Evolutionary conservation across 2,113 vertebrate genomes (phyloP).

Genomic region (Montifringilla adamsi): DNA sequence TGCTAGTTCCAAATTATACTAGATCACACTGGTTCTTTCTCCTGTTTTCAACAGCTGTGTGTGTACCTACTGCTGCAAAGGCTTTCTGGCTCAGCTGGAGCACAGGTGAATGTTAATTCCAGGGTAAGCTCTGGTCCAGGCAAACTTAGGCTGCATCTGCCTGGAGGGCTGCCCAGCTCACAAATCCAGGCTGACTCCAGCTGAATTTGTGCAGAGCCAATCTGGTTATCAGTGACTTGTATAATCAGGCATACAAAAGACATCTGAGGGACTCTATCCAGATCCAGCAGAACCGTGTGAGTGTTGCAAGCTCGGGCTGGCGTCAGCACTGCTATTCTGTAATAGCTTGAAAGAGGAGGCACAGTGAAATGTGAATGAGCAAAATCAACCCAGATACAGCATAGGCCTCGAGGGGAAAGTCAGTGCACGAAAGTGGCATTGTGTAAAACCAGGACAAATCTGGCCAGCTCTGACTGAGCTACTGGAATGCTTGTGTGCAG

Average conservation of each 20-base stretch:
- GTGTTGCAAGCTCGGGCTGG: not conserved
- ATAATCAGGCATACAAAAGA: not conserved
- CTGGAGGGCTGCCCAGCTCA: constrained; percentile 4
- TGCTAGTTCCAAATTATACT: not conserved
- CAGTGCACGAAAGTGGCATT: not conserved
- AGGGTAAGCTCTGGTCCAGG: not conserved
- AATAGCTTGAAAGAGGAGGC: not conserved
- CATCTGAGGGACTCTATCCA: not conserved
- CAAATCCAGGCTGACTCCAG: not conserved
- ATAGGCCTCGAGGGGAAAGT: not conserved
- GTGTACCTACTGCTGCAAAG: not conserved
- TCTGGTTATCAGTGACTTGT: not conserved
- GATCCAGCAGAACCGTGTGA: not conserved
- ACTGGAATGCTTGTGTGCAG: not conserved
- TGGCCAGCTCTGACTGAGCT: not conserved
- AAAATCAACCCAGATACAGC: not conserved
- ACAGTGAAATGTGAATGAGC: not conserved
- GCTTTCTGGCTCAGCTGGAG: not conserved
- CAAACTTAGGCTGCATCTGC: not conserved
- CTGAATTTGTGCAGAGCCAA: not conserved
- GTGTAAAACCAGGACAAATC: not conserved
- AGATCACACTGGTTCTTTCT: not conserved
- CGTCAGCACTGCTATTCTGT: not conserved
- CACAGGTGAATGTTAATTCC: constrained; percentile 21
- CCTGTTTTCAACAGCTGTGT: not conserved